Percentiles rank a stretch among this genome's conserved stretches.
phyloP scores from a whole-genome alignment of 2,797 vertebrate genomes.

The Micromesistius poutassou region DNA sequence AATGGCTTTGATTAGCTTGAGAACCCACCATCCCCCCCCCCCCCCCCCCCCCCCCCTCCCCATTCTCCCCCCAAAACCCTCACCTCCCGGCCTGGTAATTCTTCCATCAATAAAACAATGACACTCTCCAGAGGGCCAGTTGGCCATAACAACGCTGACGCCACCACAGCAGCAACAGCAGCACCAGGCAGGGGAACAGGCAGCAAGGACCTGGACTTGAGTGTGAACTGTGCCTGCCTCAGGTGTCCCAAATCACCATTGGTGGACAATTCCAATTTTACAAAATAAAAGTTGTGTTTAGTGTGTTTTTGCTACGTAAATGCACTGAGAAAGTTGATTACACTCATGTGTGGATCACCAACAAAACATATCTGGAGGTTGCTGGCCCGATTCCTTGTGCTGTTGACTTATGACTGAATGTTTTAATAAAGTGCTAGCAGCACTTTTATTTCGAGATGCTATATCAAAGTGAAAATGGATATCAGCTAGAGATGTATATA shows the following conservation, averaged over 20 bases:
- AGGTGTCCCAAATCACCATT: neutral
- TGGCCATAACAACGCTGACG: neutral
- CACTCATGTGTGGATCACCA: neutral
- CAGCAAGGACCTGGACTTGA: neutral
- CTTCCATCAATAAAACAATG: neutral
- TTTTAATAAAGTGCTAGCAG: no score
- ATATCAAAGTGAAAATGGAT: no score
- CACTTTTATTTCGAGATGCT: no score
- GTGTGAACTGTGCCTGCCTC: neutral
- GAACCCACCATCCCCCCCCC: neutral
- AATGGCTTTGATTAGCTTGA: neutral
- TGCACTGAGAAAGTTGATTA: neutral
- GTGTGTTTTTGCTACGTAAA: neutral
- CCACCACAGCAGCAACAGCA: neutral
- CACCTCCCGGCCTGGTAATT: neutral
- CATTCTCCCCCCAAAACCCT: neutral
- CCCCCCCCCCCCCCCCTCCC: neutral
- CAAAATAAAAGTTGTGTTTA: no score
- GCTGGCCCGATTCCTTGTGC: constrained; percentile 14
- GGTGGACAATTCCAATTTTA: neutral
- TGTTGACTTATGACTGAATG: no score
- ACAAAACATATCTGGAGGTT: neutral
- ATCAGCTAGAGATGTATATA: no score
- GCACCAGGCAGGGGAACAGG: neutral
- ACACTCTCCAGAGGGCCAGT: neutral